Base-by-base conservation (phyloP, 2,888 invertebrate genomes). In the Drosophila lutescens region DNA sequence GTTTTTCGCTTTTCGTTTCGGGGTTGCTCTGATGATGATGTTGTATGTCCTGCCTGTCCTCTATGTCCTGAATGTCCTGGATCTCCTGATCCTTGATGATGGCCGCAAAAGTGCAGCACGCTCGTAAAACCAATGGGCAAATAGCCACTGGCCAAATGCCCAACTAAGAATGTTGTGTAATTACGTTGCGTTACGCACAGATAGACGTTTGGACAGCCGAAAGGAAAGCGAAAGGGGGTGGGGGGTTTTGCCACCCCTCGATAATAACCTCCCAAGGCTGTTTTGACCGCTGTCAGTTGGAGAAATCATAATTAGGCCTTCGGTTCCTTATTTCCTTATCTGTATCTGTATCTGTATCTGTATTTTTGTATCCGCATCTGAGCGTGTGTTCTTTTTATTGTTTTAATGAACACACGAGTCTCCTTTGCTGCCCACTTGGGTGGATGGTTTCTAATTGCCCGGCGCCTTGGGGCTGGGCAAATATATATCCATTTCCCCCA, bases 71-170 rank as follows among this genome's bases (percentile, higher is more conserved):
- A 17, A 40, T 51, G 44, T 67, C 8, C 30, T 30, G 30, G 30
- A 30, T 34, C 26, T 23, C 23, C 34, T 44, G 47, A 49, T 49
- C 53, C 76, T 30, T 15, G 68, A 53, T 65, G 67, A 78, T 72
- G 85, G 80, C 82, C 87, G 70, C 85, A 76, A 87, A 85, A 87
- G 86, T 85, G 85, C 88, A 87, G 80, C 88, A 86, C 74, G 86
- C 88, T 85, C 88, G 81, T 86, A 87, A 86, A 87, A 83, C 86
- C 84, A 86, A 86, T 81, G 79, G 74, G 71, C 79, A 86, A 87
- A 86, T 83, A 84, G 83, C 78, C 86, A 54, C 60, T 61, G 84
- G 54, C 76, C 65, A 82, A 81, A 86, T 83, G 76, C 67, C 77
- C 86, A 78, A 73, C 79, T 79, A 84, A 83, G 86, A 86, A 83